Conservation (phyloP, 2,797 vertebrate genomes). For the Enteromius fasciolatus region DNA sequence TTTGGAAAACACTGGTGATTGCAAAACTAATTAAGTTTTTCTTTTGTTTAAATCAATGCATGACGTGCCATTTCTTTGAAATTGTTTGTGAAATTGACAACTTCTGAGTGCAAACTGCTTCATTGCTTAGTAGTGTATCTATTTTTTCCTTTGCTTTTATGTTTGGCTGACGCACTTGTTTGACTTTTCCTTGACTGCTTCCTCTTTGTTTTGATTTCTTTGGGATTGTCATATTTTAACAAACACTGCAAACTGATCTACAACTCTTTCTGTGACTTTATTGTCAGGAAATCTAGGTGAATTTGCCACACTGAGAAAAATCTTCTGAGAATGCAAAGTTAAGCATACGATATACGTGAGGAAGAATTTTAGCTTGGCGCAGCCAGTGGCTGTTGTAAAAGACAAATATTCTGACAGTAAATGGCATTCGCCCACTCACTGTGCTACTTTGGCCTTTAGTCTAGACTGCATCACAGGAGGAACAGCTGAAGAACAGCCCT, state of each 20-base stretch:
- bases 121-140: background rate
- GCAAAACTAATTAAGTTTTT: background rate
- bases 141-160: background rate
- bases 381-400: slow-evolving; percentile 23
- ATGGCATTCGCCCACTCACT: slow-evolving; percentile 63
- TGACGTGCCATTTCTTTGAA: background rate
- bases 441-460: slow-evolving; percentile 73
- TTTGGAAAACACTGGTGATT: slow-evolving; percentile 14
- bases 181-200: background rate
- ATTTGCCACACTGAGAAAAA: slow-evolving; percentile 1
- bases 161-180: background rate
- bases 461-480: slow-evolving; percentile 62
- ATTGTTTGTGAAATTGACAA: background rate
- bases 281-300: background rate
- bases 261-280: background rate
- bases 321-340: background rate
- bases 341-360: background rate
- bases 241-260: background rate
- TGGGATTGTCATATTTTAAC: background rate
- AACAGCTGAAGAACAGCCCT: slow-evolving; percentile 55
- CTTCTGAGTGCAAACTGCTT: background rate
- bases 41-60: background rate
- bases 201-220: background rate
- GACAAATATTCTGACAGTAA: slow-evolving; percentile 44
- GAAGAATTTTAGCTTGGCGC: background rate